phyloP scores from a whole-genome alignment of 2,888 invertebrate genomes.

The Cephus pygmeus region DNA sequence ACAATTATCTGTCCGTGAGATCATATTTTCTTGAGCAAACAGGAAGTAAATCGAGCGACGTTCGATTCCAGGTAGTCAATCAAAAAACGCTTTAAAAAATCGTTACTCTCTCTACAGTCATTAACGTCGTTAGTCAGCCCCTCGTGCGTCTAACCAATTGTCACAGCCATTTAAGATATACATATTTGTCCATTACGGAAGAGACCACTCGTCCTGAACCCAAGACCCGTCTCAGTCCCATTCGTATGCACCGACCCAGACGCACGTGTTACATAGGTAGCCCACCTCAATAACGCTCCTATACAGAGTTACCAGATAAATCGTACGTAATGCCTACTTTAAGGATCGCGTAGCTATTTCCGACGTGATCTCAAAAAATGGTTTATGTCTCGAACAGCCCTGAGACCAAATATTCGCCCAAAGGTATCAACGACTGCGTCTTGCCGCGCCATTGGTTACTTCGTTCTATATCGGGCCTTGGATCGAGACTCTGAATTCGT shows the following conservation, averaged over 20 bases:
- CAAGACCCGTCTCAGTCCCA: neutral
- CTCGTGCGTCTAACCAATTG: neutral
- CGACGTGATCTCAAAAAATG: neutral
- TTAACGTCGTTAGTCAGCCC: neutral
- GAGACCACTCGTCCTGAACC: neutral
- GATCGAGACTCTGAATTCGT: slow-evolving; percentile 4
- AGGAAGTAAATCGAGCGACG: neutral
- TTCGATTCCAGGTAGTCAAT: neutral
- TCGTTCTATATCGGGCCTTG: neutral
- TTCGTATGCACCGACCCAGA: neutral
- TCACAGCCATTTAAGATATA: neutral
- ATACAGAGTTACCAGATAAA: neutral
- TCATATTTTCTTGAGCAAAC: neutral
- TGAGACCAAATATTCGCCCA: slow-evolving; percentile 1
- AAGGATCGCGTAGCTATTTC: neutral
- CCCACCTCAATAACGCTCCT: neutral
- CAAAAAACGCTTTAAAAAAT: neutral
- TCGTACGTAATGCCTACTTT: neutral
- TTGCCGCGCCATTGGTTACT: neutral
- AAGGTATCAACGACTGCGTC: neutral
- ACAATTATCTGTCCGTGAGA: neutral
- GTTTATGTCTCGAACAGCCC: slow-evolving; percentile 2
- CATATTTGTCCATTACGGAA: neutral
- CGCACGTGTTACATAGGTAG: neutral
- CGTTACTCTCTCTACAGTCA: neutral